Conservation (phyloP, 2,888 invertebrate genomes). For the Mallateleia sp. region DNA sequence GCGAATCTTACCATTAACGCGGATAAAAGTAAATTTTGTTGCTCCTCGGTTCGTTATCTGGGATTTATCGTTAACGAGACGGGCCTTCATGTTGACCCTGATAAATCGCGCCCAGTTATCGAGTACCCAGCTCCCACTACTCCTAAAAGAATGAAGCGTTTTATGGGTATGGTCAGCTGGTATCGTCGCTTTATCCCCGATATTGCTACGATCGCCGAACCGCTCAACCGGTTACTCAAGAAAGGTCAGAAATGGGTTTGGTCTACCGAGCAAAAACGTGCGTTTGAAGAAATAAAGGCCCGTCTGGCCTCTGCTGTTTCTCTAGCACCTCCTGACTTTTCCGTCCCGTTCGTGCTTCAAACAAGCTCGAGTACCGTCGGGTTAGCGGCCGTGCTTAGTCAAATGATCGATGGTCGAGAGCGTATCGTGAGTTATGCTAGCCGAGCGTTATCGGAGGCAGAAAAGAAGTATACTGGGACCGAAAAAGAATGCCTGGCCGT, state of each 20-base stretch:
- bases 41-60: conserved; percentile 36
- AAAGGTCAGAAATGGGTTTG: not conserved
- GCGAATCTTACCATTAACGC: conserved; percentile 48
- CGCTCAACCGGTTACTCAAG: not conserved
- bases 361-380: not conserved
- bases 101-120: conserved; percentile 30
- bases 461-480: too few relatives aligned
- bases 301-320: not conserved
- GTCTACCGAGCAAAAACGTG: not conserved
- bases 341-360: not conserved
- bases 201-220: conserved; percentile 5
- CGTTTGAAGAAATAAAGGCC: not conserved
- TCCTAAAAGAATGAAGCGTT: conserved; percentile 72
- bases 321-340: not conserved
- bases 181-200: conserved; percentile 16
- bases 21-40: too few relatives aligned
- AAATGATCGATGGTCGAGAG: too few relatives aligned
- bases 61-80: conserved; percentile 52
- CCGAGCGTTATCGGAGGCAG: too few relatives aligned
- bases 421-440: too few relatives aligned
- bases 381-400: not conserved
- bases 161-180: too few relatives aligned
- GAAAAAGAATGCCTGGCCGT: too few relatives aligned
- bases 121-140: conserved; percentile 53
- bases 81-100: conserved; percentile 57